Conservation (phyloP, 2,113 vertebrate genomes). For the Petroica traversi region DNA sequence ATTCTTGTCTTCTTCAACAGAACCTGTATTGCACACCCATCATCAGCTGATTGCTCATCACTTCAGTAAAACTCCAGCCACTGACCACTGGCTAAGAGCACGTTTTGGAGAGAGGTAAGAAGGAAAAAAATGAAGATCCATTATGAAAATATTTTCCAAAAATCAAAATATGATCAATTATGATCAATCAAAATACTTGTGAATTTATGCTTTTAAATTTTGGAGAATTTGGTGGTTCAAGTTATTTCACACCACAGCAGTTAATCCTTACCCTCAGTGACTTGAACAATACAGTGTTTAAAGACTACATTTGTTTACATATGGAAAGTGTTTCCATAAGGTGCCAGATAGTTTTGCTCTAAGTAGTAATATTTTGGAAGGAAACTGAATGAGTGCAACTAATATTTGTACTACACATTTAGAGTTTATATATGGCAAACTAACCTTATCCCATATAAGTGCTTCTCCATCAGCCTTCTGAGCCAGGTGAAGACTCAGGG, state of each 20-base stretch:
- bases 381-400: neutral
- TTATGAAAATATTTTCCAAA: neutral
- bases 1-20: neutral
- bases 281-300: neutral
- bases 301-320: neutral
- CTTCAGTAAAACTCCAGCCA: neutral
- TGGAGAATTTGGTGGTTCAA: neutral
- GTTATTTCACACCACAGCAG: neutral
- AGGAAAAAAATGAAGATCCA: neutral
- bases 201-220: neutral
- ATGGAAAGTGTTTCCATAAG: neutral
- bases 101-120: neutral
- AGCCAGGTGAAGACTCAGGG: slow-evolving; percentile 83
- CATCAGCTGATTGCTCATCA: neutral
- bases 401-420: neutral
- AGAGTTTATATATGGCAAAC: neutral
- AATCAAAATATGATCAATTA: neutral
- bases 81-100: neutral
- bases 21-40: neutral
- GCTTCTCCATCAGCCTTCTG: slow-evolving; percentile 90
- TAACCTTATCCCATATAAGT: slow-evolving; percentile 97
- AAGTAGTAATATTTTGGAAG: neutral
- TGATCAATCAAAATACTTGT: neutral
- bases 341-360: neutral
- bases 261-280: neutral